Base-by-base conservation (phyloP, 2,888 invertebrate species). In the Helicoverpa assulta region DNA sequence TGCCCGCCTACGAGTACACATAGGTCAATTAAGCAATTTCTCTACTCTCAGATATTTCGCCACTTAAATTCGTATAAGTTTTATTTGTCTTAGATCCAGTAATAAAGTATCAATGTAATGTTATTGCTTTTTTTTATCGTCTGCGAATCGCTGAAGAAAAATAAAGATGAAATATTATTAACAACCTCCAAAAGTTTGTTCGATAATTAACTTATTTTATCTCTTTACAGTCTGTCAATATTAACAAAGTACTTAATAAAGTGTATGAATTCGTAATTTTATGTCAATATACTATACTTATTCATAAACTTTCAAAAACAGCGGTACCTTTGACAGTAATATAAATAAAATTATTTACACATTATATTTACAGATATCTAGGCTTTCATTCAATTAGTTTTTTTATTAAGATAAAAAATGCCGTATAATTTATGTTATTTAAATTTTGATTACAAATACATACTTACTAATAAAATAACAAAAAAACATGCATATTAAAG, bases 11-110 rank as follows among this genome's bases (percentile, higher is more conserved):
- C 47, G 47, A 47, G 47, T n/a, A 47, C 64, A 61, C 47, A 21
- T 16, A 71, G 18, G 58, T 56, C 29, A 56, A 63, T 76, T 67
- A 67, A 21, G 29, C 50, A 40, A 75, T 67, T 33, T 75, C 59
- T 73, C 52, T 66, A 47, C 6, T 47, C n/a, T 47, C 6, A n/a
- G 16, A 47, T n/a, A 47, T 47, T n/a, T 19, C 40, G 0, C 37
- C 29, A 62, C 54, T 70, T 50, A 69, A 50, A 56, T 54, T 62
- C 40, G 51, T 63, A 63, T 40, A 55, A 65, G 54, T 75, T 75
- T 62, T 61, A 71, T 75, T 52, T 58, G 14, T 18, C 21, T 52
- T 12, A 50, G 29, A 43, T 18, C 40, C n/a, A 71, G 58, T 53
- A 33, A 75, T 52, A 75, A 18, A n/a, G 33, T 21, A 55, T 63